Conservation (phyloP, 1,140 invertebrate genomes). For the Euura lappo region DNA sequence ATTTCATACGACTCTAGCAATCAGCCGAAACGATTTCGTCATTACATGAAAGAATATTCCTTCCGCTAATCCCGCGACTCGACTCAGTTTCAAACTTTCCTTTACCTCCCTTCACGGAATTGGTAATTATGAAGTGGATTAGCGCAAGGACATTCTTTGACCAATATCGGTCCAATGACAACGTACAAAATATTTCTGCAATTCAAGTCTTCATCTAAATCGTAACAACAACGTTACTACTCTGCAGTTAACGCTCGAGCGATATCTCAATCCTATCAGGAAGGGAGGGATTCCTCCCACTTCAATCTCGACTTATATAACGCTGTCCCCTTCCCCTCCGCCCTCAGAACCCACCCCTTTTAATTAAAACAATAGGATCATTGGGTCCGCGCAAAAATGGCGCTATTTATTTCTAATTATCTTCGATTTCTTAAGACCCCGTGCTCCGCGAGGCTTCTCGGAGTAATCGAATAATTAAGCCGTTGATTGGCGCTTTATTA, state of each 20-base stretch:
- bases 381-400: conserved; percentile 21
- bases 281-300: conserved; percentile 25
- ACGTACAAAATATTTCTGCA: background rate
- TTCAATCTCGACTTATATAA: conserved; percentile 39
- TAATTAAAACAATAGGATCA: conserved; percentile 59
- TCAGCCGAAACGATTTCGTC: conserved; percentile 7
- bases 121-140: background rate
- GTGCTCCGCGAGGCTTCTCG: conserved; percentile 14
- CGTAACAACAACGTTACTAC: conserved; percentile 53
- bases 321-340: conserved; percentile 31
- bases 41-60: no score
- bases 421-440: conserved; percentile 56
- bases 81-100: no score
- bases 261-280: conserved; percentile 57
- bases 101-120: no score
- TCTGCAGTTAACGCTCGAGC: conserved; percentile 55
- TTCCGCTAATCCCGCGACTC: no score
- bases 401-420: conserved; percentile 62
- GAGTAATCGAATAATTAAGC: conserved; percentile 61
- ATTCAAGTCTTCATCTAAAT: conserved; percentile 47
- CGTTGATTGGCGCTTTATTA: conserved; percentile 62
- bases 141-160: background rate
- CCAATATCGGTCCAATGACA: background rate
- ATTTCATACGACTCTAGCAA: conserved; percentile 37
- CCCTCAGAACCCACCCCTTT: conserved; percentile 35